phyloP scores from a whole-genome alignment of 2,113 vertebrate species.

The Strigops habroptila region DNA sequence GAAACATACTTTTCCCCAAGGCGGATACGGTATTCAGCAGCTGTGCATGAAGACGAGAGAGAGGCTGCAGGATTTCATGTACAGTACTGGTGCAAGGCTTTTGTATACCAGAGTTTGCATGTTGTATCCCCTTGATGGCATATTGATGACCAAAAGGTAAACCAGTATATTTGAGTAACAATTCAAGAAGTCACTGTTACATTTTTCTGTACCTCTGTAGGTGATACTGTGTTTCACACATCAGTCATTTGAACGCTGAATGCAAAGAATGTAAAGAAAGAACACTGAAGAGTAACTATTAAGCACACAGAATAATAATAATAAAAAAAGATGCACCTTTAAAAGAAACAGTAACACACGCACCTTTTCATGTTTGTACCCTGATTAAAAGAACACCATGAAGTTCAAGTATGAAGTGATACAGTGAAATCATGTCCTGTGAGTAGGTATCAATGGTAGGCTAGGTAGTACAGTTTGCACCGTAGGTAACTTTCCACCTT shows the following conservation, averaged over 20 bases:
- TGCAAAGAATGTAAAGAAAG: slow-evolving; percentile 56
- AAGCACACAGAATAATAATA: slow-evolving; percentile 60
- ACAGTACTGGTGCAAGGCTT: slow-evolving; percentile 11
- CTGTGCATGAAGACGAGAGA: background rate
- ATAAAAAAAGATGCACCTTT: slow-evolving; percentile 65
- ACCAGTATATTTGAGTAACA: background rate
- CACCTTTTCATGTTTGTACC: slow-evolving; percentile 71
- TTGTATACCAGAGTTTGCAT: background rate
- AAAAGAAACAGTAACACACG: slow-evolving; percentile 64
- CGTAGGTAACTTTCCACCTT: slow-evolving; percentile 37
- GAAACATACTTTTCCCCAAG: background rate
- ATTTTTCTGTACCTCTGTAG: slow-evolving; percentile 17
- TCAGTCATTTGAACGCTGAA: slow-evolving; percentile 29
- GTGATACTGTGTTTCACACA: background rate
- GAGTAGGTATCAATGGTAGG: slow-evolving; percentile 41
- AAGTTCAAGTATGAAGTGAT: slow-evolving; percentile 76
- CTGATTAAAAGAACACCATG: slow-evolving; percentile 67
- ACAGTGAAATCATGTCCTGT: slow-evolving; percentile 58
- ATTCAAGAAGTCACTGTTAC: background rate
- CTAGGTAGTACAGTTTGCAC: slow-evolving; percentile 60
- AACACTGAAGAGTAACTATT: slow-evolving; percentile 47
- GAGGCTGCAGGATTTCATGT: background rate
- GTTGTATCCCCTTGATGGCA: background rate
- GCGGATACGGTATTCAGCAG: background rate
- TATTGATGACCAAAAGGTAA: background rate